phyloP scores from a whole-genome alignment of 2,797 vertebrate species.

The Neopelma chrysocephalum region DNA sequence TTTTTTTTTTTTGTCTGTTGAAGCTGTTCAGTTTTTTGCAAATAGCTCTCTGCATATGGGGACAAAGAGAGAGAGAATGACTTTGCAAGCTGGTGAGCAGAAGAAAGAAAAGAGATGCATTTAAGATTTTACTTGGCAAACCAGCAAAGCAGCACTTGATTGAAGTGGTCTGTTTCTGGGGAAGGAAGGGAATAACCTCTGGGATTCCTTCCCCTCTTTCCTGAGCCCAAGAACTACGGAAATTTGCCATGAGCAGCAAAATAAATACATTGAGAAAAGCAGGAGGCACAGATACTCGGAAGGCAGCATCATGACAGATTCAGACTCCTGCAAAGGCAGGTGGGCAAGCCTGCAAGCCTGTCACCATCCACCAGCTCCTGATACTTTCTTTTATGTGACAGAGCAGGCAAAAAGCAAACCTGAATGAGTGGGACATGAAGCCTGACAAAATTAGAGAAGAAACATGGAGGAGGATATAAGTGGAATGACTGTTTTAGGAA shows the following conservation, averaged over 20 bases:
- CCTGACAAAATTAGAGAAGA: not conserved
- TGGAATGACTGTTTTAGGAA: not conserved
- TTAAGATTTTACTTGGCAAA: conserved; percentile 11
- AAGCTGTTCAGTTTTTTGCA: not conserved
- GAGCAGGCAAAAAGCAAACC: not conserved
- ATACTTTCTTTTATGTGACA: not conserved
- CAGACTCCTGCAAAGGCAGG: not conserved
- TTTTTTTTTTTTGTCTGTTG: not conserved
- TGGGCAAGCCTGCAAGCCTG: not conserved
- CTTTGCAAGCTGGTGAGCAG: not conserved
- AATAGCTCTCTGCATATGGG: not conserved
- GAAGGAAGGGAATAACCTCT: not conserved
- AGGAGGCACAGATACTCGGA: not conserved
- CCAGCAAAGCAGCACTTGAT: not conserved
- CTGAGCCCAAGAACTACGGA: not conserved
- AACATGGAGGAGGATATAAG: not conserved
- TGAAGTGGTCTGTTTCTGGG: not conserved
- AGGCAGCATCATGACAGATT: not conserved
- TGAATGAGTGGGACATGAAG: not conserved
- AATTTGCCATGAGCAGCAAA: not conserved
- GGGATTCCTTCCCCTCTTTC: not conserved
- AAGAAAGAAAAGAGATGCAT: not conserved
- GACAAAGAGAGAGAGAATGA: not conserved
- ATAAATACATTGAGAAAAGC: not conserved
- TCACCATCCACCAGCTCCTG: not conserved